Percentiles rank a stretch among this genome's conserved stretches.
Conservation (phyloP, 1,140 invertebrate species). For the Dendrolimus kikuchii region DNA sequence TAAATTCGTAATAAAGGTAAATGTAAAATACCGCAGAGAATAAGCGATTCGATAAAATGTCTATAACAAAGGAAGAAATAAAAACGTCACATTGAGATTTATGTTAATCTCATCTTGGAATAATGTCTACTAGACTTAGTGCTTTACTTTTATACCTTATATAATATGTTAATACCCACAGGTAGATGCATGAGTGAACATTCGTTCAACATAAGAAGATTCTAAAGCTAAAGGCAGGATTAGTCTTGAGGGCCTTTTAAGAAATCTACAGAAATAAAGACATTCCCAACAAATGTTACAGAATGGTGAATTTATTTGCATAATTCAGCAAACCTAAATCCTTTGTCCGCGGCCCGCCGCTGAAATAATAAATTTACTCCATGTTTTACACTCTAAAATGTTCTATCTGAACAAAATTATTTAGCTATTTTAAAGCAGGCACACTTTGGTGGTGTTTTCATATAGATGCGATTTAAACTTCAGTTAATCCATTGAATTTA, state of each 20-base stretch:
- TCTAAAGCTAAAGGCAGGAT: slow-evolving; percentile 51
- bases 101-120: slow-evolving; percentile 20
- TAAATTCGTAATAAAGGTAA: too few species aligned
- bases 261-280: slow-evolving; percentile 65
- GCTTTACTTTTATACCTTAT: slow-evolving; percentile 20
- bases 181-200: slow-evolving; percentile 29
- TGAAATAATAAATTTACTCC: slow-evolving; percentile 67
- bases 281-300: slow-evolving; percentile 69
- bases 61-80: slow-evolving; percentile 13
- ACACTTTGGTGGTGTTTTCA: slow-evolving; percentile 20
- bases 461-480: slow-evolving; percentile 5
- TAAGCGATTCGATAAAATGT: slow-evolving; percentile 13
- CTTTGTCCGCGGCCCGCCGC: slow-evolving; percentile 57
- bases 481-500: slow-evolving; percentile 2
- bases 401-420: slow-evolving; percentile 61
- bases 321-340: slow-evolving; percentile 66
- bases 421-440: slow-evolving; percentile 42
- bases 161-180: slow-evolving; percentile 24
- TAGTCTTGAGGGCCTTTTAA: slow-evolving; percentile 56
- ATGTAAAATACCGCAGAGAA: not conserved
- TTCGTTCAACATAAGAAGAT: slow-evolving; percentile 42
- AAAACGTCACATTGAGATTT: slow-evolving; percentile 16
- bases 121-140: slow-evolving; percentile 17
- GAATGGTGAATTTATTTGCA: slow-evolving; percentile 68
- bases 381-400: slow-evolving; percentile 51